Conservation (phyloP, 2,888 invertebrate genomes). For the Schizaphis graminum region DNA sequence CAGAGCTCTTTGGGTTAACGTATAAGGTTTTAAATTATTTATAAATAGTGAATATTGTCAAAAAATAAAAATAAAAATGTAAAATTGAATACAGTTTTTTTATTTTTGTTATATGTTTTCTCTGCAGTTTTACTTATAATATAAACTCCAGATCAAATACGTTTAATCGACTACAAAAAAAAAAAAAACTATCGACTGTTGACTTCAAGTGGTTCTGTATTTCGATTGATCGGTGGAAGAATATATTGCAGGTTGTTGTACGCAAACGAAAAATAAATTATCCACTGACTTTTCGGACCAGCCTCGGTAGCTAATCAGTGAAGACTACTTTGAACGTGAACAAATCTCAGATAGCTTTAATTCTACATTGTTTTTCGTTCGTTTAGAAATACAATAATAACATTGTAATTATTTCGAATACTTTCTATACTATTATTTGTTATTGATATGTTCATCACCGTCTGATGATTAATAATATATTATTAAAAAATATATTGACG, state of each 20-base stretch:
- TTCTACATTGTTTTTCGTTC: background rate
- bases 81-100: background rate
- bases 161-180: background rate
- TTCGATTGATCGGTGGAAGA: background rate
- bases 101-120: background rate
- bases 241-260: background rate
- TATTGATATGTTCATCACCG: background rate
- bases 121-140: background rate
- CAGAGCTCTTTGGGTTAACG: background rate
- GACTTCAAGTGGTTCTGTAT: background rate
- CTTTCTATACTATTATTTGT: background rate
- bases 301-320: background rate
- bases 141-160: background rate
- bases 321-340: background rate
- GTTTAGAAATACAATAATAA: background rate
- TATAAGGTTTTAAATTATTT: background rate
- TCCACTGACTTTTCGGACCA: background rate
- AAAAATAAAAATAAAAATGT: background rate
- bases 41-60: background rate
- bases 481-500: background rate
- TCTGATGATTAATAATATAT: background rate
- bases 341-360: background rate
- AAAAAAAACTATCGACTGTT: background rate
- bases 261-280: background rate
- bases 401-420: background rate